Evolutionary conservation across 2,113 vertebrate species (phyloP).

Genomic region (Scomber scombrus): DNA sequence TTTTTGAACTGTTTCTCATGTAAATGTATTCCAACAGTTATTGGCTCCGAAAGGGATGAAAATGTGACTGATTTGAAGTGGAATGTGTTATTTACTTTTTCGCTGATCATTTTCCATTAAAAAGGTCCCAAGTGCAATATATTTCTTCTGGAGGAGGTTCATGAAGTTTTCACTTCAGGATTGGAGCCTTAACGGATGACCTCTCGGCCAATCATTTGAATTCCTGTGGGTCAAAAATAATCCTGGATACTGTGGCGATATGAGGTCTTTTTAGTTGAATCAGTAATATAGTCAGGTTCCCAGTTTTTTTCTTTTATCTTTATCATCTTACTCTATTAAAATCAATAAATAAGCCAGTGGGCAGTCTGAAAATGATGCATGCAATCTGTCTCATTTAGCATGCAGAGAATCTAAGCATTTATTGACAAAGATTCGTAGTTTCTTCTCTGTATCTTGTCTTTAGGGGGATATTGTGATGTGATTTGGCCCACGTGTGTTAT

Average conservation of each 20-base stretch:
- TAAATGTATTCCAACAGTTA: conserved; percentile 29
- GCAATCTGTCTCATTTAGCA: conserved; percentile 41
- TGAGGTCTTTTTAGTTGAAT: neutral
- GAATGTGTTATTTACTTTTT: conserved; percentile 31
- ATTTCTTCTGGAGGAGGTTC: neutral
- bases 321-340: conserved; percentile 4
- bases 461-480: conserved; percentile 41
- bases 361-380: conserved; percentile 31
- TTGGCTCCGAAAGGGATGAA: conserved; percentile 19
- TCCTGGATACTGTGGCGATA: neutral
- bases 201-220: neutral
- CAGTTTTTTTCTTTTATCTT: neutral
- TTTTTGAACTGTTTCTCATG: conserved; percentile 2
- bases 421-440: conserved; percentile 25
- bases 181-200: neutral
- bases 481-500: conserved; percentile 14
- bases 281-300: neutral
- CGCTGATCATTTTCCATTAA: conserved; percentile 11
- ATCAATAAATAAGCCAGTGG: conserved; percentile 4
- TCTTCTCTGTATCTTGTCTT: conserved; percentile 39
- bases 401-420: conserved; percentile 37
- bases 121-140: conserved; percentile 4
- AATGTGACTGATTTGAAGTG: conserved; percentile 35
- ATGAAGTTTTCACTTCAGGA: neutral
- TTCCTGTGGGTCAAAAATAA: conserved; percentile 5